A percentile compares a stretch with the other conserved stretches of the same genome.
Evolutionary conservation across 2,888 invertebrate species (phyloP).

Genomic region (Caenorhabditis sulstoni): DNA sequence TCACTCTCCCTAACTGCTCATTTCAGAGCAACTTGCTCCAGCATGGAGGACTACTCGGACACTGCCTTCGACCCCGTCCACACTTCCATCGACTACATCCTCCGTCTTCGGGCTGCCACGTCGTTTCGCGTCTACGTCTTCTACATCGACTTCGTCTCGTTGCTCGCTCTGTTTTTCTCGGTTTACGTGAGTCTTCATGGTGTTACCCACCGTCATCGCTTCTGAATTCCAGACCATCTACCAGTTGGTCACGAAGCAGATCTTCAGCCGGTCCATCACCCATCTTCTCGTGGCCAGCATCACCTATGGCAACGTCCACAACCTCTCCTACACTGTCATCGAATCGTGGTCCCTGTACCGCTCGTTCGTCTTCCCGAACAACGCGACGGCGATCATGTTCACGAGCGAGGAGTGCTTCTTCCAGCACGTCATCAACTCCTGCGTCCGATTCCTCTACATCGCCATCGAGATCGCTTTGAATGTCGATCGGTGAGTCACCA

Average conservation of each 20-base stretch:
- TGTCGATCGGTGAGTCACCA: slow-evolving; percentile 38
- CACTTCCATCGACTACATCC: slow-evolving; percentile 12
- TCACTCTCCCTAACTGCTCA: neutral
- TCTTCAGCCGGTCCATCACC: slow-evolving; percentile 43
- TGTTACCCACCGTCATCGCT: neutral
- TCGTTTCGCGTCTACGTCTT: slow-evolving; percentile 39
- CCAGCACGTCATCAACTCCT: slow-evolving; percentile 46
- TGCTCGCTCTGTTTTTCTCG: slow-evolving; percentile 27
- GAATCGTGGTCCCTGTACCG: slow-evolving; percentile 56
- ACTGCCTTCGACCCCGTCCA: slow-evolving; percentile 18
- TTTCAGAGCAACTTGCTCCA: neutral
- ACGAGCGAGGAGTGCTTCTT: slow-evolving; percentile 46
- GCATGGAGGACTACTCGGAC: slow-evolving; percentile 39
- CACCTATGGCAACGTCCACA: slow-evolving; percentile 37
- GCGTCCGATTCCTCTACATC: slow-evolving; percentile 37
- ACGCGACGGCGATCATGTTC: slow-evolving; percentile 28
- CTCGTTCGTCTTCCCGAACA: slow-evolving; percentile 29
- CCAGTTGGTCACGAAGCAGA: slow-evolving; percentile 22
- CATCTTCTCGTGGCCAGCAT: slow-evolving; percentile 34
- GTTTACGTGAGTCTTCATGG: slow-evolving; percentile 22
- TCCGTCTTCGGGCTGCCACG: slow-evolving; percentile 22
- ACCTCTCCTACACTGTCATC: slow-evolving; percentile 33
- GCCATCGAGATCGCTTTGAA: slow-evolving; percentile 40
- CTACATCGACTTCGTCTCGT: slow-evolving; percentile 23
- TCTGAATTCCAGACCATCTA: slow-evolving; percentile 22